Conservation (phyloP, 2,888 invertebrate species). For the Oxyscelio sp. region DNA sequence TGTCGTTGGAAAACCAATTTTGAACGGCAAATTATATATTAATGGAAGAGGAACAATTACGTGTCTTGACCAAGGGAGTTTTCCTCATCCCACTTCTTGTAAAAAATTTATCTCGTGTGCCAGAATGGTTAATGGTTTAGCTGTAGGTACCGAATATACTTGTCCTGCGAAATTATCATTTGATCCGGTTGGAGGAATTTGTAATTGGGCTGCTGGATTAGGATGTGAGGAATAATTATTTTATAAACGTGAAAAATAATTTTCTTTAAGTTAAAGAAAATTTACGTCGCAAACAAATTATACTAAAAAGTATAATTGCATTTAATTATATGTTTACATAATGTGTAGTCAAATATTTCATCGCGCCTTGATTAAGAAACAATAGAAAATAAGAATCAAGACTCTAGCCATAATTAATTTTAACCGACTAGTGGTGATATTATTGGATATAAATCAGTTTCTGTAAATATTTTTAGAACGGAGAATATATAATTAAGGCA, state of each 20-base stretch:
- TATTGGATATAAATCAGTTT: constrained; percentile 68
- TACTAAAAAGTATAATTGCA: constrained; percentile 16
- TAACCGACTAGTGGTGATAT: constrained; percentile 75
- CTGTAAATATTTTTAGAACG: constrained; percentile 69
- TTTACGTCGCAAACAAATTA: no score
- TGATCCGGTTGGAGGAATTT: constrained; percentile 96
- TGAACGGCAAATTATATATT: constrained; percentile 90
- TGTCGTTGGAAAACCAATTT: constrained; percentile 89
- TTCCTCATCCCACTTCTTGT: constrained; percentile 96
- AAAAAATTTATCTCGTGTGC: constrained; percentile 97
- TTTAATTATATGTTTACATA: background rate
- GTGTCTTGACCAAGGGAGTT: constrained; percentile 96
- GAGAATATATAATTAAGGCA: constrained; percentile 37
- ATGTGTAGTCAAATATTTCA: constrained; percentile 47
- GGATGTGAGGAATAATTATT: constrained; percentile 91
- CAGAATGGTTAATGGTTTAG: constrained; percentile 93
- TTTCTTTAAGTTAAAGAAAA: no score
- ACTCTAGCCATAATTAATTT: constrained; percentile 77
- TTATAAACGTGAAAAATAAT: background rate
- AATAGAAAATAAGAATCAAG: constrained; percentile 71
- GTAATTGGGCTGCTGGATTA: constrained; percentile 95
- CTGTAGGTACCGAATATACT: constrained; percentile 96
- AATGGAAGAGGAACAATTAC: constrained; percentile 91
- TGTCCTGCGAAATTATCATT: constrained; percentile 96
- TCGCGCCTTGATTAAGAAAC: constrained; percentile 68